Evolutionary conservation across 2,113 vertebrate species (phyloP).

Genomic region (Drymodes brunneopygia): DNA sequence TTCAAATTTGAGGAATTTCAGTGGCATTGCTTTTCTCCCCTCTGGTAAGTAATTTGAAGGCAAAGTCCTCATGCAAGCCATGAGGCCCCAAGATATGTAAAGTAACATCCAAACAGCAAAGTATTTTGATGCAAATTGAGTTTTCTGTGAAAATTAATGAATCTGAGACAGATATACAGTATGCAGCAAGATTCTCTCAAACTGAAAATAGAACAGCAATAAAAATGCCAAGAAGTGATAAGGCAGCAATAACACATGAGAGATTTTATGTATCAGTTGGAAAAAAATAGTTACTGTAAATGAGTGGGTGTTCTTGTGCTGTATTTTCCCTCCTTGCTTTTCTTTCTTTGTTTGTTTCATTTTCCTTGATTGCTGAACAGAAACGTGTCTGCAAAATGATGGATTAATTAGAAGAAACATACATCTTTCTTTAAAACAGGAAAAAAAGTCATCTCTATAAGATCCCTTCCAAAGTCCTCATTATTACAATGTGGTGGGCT

Average conservation of each 20-base stretch:
- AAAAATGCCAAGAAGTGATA: slow-evolving; percentile 68
- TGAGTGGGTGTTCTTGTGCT: slow-evolving; percentile 25
- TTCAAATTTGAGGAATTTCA: neutral
- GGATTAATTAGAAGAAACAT: slow-evolving; percentile 65
- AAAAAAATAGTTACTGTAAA: slow-evolving; percentile 35
- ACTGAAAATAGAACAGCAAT: slow-evolving; percentile 66
- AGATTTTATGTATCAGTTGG: slow-evolving; percentile 53
- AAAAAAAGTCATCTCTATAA: neutral
- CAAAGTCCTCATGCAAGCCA: neutral
- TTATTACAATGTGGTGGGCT: slow-evolving; percentile 61
- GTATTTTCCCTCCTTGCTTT: neutral
- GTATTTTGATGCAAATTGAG: slow-evolving; percentile 47
- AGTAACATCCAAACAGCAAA: neutral
- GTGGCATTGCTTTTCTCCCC: neutral
- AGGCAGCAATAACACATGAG: slow-evolving; percentile 50
- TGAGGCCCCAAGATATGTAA: slow-evolving; percentile 28
- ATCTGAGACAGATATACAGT: slow-evolving; percentile 40
- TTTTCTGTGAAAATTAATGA: slow-evolving; percentile 68
- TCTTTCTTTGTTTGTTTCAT: slow-evolving; percentile 47
- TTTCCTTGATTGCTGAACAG: slow-evolving; percentile 57
- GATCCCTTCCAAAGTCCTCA: slow-evolving; percentile 57
- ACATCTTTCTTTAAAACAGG: neutral
- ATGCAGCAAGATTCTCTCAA: slow-evolving; percentile 47
- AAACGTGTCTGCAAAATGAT: slow-evolving; percentile 42
- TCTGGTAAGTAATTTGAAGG: neutral